These are phyloP conservation scores for Quadriops clusia DNA, from an alignment of 2,888 invertebrate species.

Conservation along the genomic window DNA sequence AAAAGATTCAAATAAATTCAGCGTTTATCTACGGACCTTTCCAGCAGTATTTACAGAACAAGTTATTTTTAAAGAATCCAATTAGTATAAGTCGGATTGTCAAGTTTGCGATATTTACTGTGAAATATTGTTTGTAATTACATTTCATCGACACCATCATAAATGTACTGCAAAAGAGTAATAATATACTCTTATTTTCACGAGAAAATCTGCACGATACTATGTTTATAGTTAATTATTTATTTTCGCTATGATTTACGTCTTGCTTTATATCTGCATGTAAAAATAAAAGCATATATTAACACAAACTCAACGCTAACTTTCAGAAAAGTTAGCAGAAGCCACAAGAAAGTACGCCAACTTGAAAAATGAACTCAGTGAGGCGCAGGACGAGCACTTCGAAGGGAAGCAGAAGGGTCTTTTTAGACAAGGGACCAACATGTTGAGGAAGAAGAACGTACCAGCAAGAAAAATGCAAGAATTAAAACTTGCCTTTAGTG, in stretches of 20 bases:
- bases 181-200: too few relatives aligned
- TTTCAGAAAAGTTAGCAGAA: constrained; percentile 90
- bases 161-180: too few relatives aligned
- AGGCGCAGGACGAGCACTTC: constrained; percentile 31
- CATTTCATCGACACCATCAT: too few relatives aligned
- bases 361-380: constrained; percentile 71
- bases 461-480: constrained; percentile 80
- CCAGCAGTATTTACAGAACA: too few relatives aligned
- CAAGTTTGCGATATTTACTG: too few relatives aligned
- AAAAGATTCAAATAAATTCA: too few relatives aligned
- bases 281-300: constrained; percentile 1
- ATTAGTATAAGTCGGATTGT: too few relatives aligned
- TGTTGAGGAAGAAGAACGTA: constrained; percentile 32
- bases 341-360: constrained; percentile 90
- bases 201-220: neutral
- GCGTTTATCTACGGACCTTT: too few relatives aligned
- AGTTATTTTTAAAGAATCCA: too few relatives aligned
- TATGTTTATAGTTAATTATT: neutral
- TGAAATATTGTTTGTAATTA: too few relatives aligned
- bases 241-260: neutral
- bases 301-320: constrained; percentile 3
- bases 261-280: neutral
- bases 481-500: constrained; percentile 93
- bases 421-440: constrained; percentile 26
- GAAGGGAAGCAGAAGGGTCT: constrained; percentile 25